phyloP scores from a whole-genome alignment of 1,140 invertebrate species.

The Aphidius gifuensis region DNA sequence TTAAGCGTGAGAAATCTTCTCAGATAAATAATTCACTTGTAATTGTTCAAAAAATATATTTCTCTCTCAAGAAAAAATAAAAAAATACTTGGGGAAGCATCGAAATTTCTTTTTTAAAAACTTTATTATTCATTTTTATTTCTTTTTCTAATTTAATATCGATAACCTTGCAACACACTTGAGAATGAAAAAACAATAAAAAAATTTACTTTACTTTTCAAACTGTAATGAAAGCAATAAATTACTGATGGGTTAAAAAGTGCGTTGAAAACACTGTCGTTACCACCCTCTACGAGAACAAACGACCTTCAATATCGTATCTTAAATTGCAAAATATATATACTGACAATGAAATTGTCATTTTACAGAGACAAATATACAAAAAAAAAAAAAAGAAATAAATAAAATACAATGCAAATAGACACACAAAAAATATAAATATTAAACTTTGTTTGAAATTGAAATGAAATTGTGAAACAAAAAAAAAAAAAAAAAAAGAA shows the following conservation, averaged over 20 bases:
- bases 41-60: conserved; percentile 28
- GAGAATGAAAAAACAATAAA: conserved; percentile 6
- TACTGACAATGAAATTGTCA: too few relatives aligned
- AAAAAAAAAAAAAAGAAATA: too few relatives aligned
- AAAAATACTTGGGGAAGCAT: neutral
- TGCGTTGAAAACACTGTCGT: neutral
- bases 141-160: conserved; percentile 40
- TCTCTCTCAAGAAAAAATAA: neutral
- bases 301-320: neutral
- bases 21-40: conserved; percentile 38
- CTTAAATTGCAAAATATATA: neutral
- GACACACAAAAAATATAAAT: too few relatives aligned
- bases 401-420: too few relatives aligned
- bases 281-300: neutral
- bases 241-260: conserved; percentile 42
- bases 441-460: too few relatives aligned
- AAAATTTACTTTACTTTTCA: too few relatives aligned
- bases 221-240: conserved; percentile 39
- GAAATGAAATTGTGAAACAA: too few relatives aligned
- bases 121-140: conserved; percentile 17
- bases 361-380: too few relatives aligned
- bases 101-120: neutral
- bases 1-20: conserved; percentile 43
- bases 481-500: too few relatives aligned
- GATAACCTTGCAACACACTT: conserved; percentile 29